Percentiles rank a stretch among this genome's conserved stretches.
Evolutionary conservation across 2,888 invertebrate species (phyloP).

Genomic region (Agriotes lineatus): DNA sequence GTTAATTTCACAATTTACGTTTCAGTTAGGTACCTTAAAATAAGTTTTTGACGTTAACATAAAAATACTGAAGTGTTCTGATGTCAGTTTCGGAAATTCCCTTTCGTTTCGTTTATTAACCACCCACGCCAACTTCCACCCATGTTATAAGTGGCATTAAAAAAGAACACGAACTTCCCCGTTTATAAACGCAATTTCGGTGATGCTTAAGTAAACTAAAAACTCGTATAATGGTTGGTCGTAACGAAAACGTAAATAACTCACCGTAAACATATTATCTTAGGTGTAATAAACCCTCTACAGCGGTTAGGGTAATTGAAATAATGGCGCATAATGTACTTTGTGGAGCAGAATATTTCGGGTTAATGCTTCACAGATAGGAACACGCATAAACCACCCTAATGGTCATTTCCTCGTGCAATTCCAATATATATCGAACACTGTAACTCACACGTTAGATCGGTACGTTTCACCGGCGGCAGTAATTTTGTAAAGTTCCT

Average conservation of each 20-base stretch:
- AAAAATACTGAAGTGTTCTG: too few relatives aligned
- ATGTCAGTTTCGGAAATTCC: too few relatives aligned
- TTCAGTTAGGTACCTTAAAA: too few relatives aligned
- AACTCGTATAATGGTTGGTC: background rate
- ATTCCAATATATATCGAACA: constrained; percentile 33
- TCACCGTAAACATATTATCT: constrained; percentile 11
- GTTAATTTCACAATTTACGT: too few relatives aligned
- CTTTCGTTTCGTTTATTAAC: too few relatives aligned
- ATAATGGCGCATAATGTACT: constrained; percentile 39
- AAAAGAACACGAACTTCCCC: background rate
- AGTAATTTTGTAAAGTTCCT: too few relatives aligned
- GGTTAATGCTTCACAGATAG: constrained; percentile 40
- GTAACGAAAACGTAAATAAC: constrained; percentile 12
- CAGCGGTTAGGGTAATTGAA: constrained; percentile 28
- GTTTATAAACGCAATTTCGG: background rate
- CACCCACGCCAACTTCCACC: too few relatives aligned
- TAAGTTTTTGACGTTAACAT: too few relatives aligned
- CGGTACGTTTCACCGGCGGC: background rate
- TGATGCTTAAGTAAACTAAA: background rate
- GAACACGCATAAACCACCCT: constrained; percentile 36
- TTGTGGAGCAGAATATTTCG: constrained; percentile 41
- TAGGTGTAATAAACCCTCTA: constrained; percentile 17
- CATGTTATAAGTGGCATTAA: too few relatives aligned
- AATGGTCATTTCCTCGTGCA: constrained; percentile 43
- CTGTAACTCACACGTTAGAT: constrained; percentile 14